A percentile compares a stretch with the other conserved stretches of the same genome.
Evolutionary conservation across 1,140 invertebrate species (phyloP).

Genomic region (Cydia pomonella): DNA sequence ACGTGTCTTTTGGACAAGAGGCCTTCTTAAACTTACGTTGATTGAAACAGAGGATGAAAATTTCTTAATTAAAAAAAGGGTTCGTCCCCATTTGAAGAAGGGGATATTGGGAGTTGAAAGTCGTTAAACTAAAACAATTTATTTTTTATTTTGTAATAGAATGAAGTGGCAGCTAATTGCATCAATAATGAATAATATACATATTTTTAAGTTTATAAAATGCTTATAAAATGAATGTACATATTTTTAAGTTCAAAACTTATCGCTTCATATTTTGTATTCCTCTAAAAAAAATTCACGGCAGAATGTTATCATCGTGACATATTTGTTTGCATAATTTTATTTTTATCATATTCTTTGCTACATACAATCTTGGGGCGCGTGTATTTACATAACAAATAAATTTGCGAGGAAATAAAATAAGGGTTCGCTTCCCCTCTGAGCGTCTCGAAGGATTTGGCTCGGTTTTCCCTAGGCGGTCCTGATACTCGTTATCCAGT

Average conservation of each 20-base stretch:
- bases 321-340: conserved; percentile 33
- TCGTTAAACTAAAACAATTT: too few species aligned
- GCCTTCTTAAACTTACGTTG: background rate
- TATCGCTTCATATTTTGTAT: background rate
- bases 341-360: conserved; percentile 16
- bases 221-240: background rate
- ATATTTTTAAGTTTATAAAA: too few species aligned
- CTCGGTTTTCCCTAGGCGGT: background rate
- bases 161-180: too few species aligned
- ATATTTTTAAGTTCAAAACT: background rate
- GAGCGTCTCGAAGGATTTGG: background rate
- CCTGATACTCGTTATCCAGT: background rate
- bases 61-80: background rate
- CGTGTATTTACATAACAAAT: conserved; percentile 25
- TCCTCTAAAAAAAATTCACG: background rate
- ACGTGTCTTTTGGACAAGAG: too few species aligned
- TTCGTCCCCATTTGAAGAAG: conserved; percentile 6
- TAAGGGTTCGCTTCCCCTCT: conserved; percentile 22
- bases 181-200: too few species aligned
- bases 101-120: background rate
- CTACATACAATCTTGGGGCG: conserved; percentile 23
- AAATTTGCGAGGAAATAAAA: conserved; percentile 30
- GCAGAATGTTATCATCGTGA: conserved; percentile 2
- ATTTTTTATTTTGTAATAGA: too few species aligned
- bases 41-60: background rate